These are phyloP conservation scores for Aegithalos caudatus DNA, from an alignment of 2,113 vertebrate genomes.

Conservation along the genomic window DNA sequence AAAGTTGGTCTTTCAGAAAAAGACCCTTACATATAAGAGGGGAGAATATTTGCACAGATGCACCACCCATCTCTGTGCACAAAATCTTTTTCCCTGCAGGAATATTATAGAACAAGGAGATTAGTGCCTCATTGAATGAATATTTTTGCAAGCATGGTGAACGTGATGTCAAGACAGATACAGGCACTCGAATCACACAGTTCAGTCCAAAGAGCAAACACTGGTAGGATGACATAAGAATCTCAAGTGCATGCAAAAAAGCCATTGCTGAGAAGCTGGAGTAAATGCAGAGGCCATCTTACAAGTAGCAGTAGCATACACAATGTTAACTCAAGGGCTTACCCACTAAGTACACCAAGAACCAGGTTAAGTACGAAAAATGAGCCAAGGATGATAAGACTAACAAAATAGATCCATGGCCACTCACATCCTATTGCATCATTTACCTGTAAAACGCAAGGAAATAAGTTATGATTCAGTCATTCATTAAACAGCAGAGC, in stretches of 20 bases:
- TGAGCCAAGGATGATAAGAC: conserved; percentile 98
- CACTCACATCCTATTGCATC: conserved; percentile 97
- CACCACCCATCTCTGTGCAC: neutral
- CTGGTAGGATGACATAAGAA: conserved; percentile 53
- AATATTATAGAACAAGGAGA: neutral
- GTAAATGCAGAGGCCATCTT: conserved; percentile 66
- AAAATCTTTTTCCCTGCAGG: neutral
- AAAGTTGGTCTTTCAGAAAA: neutral
- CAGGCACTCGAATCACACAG: conserved; percentile 64
- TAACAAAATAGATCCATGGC: conserved; percentile 99
- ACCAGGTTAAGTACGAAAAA: conserved; percentile 99
- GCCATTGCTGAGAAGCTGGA: conserved; percentile 59
- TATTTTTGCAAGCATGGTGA: conserved; percentile 66
- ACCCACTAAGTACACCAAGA: conserved; percentile 99
- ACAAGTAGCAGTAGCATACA: conserved; percentile 65
- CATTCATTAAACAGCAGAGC: conserved; percentile 70
- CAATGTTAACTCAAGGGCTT: conserved; percentile 82
- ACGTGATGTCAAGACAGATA: conserved; percentile 68
- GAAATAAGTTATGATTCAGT: conserved; percentile 78
- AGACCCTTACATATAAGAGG: neutral
- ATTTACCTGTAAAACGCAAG: conserved; percentile 89
- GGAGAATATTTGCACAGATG: neutral
- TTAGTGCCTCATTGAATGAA: conserved; percentile 34
- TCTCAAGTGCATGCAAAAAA: conserved; percentile 73
- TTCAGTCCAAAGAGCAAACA: conserved; percentile 72